These are phyloP conservation scores for Lymantria monacha DNA, from an alignment of 2,888 invertebrate species.

Conservation along the genomic window DNA sequence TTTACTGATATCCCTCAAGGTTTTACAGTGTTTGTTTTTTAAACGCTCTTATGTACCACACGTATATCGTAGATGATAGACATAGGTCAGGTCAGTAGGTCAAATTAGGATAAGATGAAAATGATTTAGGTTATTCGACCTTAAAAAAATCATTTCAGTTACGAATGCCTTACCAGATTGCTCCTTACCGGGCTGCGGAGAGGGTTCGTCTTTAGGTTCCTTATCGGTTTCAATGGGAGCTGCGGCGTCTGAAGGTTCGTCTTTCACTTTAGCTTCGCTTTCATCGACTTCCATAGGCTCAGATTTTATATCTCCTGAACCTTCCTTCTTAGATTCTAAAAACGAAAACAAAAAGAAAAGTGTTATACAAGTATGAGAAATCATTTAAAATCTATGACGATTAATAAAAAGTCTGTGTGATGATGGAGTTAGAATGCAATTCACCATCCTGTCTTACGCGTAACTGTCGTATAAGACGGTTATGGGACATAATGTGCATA, in stretches of 20 bases:
- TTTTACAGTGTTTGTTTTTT: no score
- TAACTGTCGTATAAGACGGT: no score
- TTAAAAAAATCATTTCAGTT: no score
- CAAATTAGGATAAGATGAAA: no score
- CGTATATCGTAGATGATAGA: no score
- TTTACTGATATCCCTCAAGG: no score
- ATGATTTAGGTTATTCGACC: no score
- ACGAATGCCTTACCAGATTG: neutral
- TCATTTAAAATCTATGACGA: neutral
- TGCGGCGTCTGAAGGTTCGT: conserved; percentile 59
- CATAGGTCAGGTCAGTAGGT: no score
- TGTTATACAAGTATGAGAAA: neutral
- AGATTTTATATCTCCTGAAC: conserved; percentile 54
- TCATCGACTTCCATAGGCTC: conserved; percentile 76
- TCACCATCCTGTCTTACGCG: no score
- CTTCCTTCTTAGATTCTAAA: conserved; percentile 64
- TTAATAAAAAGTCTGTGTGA: neutral
- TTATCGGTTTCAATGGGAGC: conserved; percentile 69
- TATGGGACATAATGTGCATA: no score
- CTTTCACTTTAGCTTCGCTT: conserved; percentile 78
- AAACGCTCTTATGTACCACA: no score
- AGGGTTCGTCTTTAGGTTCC: conserved; percentile 56
- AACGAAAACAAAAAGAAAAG: neutral
- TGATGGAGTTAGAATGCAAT: no score
- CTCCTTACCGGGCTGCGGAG: conserved; percentile 43